These are phyloP conservation scores for Cephus cinctus DNA, from an alignment of 1,140 invertebrate species.

Conservation along the genomic window DNA sequence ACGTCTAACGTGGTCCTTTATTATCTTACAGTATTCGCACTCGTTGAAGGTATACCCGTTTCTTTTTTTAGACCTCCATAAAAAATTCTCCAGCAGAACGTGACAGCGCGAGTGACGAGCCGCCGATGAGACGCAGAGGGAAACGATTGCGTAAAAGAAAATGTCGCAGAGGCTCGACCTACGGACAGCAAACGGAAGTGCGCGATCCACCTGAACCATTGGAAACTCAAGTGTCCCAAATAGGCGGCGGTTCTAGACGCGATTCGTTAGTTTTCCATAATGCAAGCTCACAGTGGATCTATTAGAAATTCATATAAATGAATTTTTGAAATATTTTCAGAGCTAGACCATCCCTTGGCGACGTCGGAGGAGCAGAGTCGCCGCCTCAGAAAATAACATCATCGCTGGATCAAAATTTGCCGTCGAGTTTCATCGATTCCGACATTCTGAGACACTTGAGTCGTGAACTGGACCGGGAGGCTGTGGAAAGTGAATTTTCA, in stretches of 20 bases:
- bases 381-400: conserved; percentile 28
- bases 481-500: conserved; percentile 69
- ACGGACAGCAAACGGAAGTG: conserved; percentile 50
- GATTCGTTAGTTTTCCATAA: conserved; percentile 34
- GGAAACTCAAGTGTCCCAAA: conserved; percentile 49
- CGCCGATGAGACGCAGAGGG: conserved; percentile 37
- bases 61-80: neutral
- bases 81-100: conserved; percentile 10
- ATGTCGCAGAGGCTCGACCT: conserved; percentile 42
- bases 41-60: neutral
- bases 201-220: conserved; percentile 46
- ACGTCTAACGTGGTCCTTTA: too few species aligned
- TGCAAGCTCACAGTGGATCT: neutral
- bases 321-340: conserved; percentile 16
- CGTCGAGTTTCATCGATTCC: conserved; percentile 58
- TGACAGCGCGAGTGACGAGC: conserved; percentile 34
- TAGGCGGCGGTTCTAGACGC: conserved; percentile 34
- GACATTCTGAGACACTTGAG: conserved; percentile 66
- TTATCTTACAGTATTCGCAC: too few species aligned
- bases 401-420: conserved; percentile 14
- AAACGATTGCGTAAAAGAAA: conserved; percentile 46
- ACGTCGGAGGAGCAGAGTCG: conserved; percentile 1
- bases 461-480: conserved; percentile 65
- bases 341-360: conserved; percentile 6
- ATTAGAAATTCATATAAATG: neutral